Evolutionary conservation across 2,113 vertebrate genomes (phyloP).

Genomic region (Craseonycteris thonglongyai): DNA sequence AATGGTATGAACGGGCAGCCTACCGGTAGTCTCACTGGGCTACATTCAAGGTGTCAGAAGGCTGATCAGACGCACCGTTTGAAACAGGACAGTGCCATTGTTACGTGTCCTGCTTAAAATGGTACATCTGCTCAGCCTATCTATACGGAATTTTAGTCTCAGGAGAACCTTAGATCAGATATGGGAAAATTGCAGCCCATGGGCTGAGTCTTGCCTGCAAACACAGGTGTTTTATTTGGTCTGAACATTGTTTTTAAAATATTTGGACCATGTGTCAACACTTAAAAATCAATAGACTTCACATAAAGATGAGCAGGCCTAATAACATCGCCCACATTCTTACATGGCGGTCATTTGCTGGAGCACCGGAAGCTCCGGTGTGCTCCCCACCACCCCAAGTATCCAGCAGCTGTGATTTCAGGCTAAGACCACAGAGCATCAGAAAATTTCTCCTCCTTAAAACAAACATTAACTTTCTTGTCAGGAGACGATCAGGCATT

Average conservation of each 20-base stretch:
- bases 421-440: not conserved
- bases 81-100: too few relatives aligned
- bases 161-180: not conserved
- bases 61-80: too few relatives aligned
- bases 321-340: not conserved
- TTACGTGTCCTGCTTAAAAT: too few relatives aligned
- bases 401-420: not conserved
- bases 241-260: conserved; percentile 13
- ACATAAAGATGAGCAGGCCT: not conserved
- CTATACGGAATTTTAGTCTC: not conserved
- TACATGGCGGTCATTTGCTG: not conserved
- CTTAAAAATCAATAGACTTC: conserved; percentile 36
- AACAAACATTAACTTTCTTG: not conserved
- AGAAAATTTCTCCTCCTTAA: not conserved
- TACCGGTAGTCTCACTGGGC: too few relatives aligned
- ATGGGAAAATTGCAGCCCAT: not conserved
- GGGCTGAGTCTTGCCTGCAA: not conserved
- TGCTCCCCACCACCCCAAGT: not conserved
- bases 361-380: not conserved
- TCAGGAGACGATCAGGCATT: not conserved
- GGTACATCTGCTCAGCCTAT: too few relatives aligned
- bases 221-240: not conserved
- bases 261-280: not conserved
- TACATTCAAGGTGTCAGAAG: too few relatives aligned
- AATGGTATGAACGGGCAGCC: too few relatives aligned